phyloP scores from a whole-genome alignment of 2,888 invertebrate genomes.

The Globia sparganii region DNA sequence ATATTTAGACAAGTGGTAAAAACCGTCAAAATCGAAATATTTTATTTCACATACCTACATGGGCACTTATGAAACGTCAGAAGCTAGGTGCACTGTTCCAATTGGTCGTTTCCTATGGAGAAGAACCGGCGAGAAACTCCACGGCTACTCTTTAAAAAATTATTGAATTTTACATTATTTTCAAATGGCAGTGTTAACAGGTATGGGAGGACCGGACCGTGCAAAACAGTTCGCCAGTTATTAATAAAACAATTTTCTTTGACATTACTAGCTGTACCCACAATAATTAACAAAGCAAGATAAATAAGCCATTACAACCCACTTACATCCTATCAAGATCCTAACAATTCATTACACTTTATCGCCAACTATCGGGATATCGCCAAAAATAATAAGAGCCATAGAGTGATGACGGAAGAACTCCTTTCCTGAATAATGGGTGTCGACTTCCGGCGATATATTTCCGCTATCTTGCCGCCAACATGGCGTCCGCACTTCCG shows the following conservation, averaged over 20 bases:
- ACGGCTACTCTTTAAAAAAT: no score
- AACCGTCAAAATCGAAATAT: no score
- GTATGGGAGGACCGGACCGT: not conserved
- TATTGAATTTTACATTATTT: not conserved
- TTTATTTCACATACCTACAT: no score
- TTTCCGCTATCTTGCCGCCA: slow-evolving; percentile 89
- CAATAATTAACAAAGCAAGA: slow-evolving; percentile 38
- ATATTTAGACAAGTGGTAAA: no score
- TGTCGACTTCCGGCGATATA: slow-evolving; percentile 88
- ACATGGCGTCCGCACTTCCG: slow-evolving; percentile 87
- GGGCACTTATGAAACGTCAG: no score
- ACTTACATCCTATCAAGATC: slow-evolving; percentile 49
- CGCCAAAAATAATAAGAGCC: slow-evolving; percentile 83
- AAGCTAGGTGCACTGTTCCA: not conserved
- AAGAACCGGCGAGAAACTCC: not conserved
- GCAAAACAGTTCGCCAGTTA: not conserved
- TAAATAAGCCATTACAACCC: slow-evolving; percentile 41
- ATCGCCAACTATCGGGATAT: slow-evolving; percentile 59
- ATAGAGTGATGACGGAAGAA: slow-evolving; percentile 86
- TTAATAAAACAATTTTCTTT: not conserved
- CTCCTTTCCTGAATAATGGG: slow-evolving; percentile 89
- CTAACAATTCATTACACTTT: slow-evolving; percentile 62
- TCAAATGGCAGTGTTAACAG: not conserved
- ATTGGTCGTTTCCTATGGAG: not conserved
- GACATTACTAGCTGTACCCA: not conserved